A percentile compares a stretch with the other conserved stretches of the same genome.
Conservation (phyloP, 2,797 vertebrate genomes). For the Sebastolobus altivelis region DNA sequence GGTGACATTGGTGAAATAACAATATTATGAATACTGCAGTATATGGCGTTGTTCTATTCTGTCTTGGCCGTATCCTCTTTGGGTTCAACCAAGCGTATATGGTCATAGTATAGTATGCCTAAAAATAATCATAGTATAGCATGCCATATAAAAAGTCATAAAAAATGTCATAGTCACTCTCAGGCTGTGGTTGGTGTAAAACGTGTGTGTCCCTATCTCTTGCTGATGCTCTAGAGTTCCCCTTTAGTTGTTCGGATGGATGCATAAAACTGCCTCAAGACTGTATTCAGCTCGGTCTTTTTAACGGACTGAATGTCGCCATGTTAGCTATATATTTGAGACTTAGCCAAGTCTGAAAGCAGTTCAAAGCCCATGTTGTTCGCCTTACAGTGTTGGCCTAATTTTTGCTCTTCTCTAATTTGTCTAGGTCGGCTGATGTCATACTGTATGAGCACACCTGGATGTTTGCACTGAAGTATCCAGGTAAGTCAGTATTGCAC, state of each 20-base stretch:
- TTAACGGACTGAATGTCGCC: neutral
- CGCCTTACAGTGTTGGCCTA: neutral
- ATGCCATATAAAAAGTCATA: neutral
- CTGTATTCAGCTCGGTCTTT: neutral
- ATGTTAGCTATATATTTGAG: neutral
- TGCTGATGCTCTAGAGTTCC: neutral
- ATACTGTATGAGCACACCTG: neutral
- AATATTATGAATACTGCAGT: neutral
- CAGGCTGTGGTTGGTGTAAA: neutral
- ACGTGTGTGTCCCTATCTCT: neutral
- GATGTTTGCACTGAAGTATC: neutral
- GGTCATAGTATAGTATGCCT: neutral
- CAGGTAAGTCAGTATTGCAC: no score
- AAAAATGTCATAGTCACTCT: neutral
- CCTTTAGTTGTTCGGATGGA: neutral
- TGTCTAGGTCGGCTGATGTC: neutral
- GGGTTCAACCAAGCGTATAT: neutral
- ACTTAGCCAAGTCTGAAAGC: neutral
- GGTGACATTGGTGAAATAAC: constrained; percentile 33
- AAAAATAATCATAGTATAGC: neutral
- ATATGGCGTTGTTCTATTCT: neutral
- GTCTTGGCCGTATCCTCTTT: neutral
- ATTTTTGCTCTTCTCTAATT: neutral
- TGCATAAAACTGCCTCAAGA: constrained; percentile 3
- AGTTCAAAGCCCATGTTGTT: neutral